These are phyloP conservation scores for Onychomys torridus DNA, from an alignment of 2,797 vertebrate genomes.

Conservation along the genomic window DNA sequence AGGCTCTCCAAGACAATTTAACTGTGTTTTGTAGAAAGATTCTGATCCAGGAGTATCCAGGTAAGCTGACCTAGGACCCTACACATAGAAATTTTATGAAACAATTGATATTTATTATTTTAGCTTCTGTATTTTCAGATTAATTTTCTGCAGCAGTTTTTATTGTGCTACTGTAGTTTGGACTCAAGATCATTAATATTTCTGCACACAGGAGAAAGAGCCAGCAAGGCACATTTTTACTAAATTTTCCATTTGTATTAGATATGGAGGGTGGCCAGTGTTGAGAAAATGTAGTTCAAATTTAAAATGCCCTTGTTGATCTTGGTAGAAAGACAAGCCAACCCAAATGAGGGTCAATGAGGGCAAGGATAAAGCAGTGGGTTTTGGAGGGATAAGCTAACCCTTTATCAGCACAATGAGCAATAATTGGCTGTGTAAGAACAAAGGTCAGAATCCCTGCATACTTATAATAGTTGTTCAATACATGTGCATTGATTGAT, in stretches of 20 bases:
- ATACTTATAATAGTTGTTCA: constrained; percentile 73
- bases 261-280: constrained; percentile 27
- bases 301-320: constrained; percentile 54
- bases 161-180: not conserved
- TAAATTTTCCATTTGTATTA: constrained; percentile 55
- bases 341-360: constrained; percentile 30
- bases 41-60: not conserved
- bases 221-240: not conserved
- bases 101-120: not conserved
- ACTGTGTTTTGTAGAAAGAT: not conserved
- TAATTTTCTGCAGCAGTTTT: not conserved
- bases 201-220: not conserved
- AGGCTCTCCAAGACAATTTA: not conserved
- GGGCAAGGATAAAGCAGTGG: constrained; percentile 26
- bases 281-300: constrained; percentile 41
- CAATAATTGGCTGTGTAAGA: constrained; percentile 54
- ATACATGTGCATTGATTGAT: constrained; percentile 73
- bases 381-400: constrained; percentile 40
- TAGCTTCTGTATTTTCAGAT: not conserved
- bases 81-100: not conserved
- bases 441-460: constrained; percentile 55
- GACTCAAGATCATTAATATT: not conserved
- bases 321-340: constrained; percentile 62
- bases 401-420: constrained; percentile 67
- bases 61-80: not conserved